Conservation (phyloP, 1,140 invertebrate genomes). For the Drosophila prosaltans region DNA sequence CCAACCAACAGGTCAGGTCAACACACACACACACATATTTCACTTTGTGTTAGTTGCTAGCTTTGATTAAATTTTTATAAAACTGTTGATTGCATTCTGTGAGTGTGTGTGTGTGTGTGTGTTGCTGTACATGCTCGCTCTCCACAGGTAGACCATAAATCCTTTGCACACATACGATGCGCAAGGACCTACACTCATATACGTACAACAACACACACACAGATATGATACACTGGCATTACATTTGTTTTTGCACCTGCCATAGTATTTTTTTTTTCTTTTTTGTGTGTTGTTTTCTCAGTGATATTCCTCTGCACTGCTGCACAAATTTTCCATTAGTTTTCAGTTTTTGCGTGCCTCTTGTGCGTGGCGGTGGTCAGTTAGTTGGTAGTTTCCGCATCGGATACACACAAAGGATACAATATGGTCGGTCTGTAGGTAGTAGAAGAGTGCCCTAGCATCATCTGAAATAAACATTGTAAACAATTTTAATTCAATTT, state of each 20-base stretch:
- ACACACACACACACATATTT: slow-evolving; percentile 27
- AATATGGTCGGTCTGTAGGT: slow-evolving; percentile 2
- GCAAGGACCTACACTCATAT: neutral
- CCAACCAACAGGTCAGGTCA: slow-evolving; percentile 41
- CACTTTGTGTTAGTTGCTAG: slow-evolving; percentile 17
- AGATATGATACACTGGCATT: slow-evolving; percentile 24
- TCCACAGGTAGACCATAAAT: slow-evolving; percentile 40
- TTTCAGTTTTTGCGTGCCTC: slow-evolving; percentile 26
- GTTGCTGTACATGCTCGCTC: neutral
- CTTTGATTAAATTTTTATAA: slow-evolving; percentile 58
- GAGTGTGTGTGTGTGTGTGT: neutral
- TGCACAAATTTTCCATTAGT: slow-evolving; percentile 50
- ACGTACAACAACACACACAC: slow-evolving; percentile 6
- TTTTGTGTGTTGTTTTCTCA: neutral
- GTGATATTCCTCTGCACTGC: slow-evolving; percentile 18
- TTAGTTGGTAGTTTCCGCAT: neutral
- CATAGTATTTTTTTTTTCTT: neutral
- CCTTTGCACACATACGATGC: slow-evolving; percentile 16
- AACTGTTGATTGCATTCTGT: slow-evolving; percentile 54
- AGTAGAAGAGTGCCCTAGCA: neutral
- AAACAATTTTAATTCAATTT: slow-evolving; percentile 40
- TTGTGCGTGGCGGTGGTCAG: slow-evolving; percentile 7
- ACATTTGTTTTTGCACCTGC: slow-evolving; percentile 44
- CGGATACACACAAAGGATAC: neutral
- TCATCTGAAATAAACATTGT: slow-evolving; percentile 25